These are phyloP conservation scores for Radopholus similis DNA, from an alignment of 1,140 invertebrate genomes.

Conservation along the genomic window DNA sequence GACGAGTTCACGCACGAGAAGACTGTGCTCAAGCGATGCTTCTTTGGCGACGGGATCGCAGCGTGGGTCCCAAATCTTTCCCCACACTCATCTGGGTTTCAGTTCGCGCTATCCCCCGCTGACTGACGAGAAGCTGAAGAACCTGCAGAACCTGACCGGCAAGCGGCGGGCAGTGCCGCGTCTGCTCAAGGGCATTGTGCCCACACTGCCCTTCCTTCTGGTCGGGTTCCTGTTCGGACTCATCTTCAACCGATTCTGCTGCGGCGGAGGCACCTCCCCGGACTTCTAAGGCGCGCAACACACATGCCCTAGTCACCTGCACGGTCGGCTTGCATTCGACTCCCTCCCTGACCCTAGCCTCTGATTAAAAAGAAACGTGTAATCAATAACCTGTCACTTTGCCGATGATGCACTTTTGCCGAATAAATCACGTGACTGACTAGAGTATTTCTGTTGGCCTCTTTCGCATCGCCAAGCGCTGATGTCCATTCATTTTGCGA, in stretches of 20 bases:
- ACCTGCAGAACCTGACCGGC: constrained; percentile 23
- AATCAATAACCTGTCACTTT: too few species aligned
- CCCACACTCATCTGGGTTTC: constrained; percentile 10
- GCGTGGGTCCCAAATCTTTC: constrained; percentile 24
- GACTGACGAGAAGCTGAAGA: constrained; percentile 29
- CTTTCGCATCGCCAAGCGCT: neutral
- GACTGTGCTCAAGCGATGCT: constrained; percentile 67
- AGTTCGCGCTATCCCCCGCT: constrained; percentile 39
- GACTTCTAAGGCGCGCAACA: too few species aligned
- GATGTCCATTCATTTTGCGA: neutral
- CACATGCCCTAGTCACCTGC: too few species aligned
- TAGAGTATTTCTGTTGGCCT: neutral
- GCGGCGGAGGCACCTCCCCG: too few species aligned
- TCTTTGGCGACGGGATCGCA: constrained; percentile 38
- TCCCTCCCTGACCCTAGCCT: too few species aligned
- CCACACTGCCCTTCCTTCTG: constrained; percentile 12
- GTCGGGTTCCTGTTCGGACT: constrained; percentile 22
- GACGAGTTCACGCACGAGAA: constrained; percentile 89
- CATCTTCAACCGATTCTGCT: constrained; percentile 12
- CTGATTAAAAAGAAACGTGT: too few species aligned
- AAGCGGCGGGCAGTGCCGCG: constrained; percentile 19
- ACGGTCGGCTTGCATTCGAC: too few species aligned
- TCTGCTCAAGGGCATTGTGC: constrained; percentile 2
- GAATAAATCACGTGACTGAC: neutral
- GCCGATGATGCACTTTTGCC: too few species aligned